Evolutionary conservation across 2,888 invertebrate species (phyloP).

Genomic region (Drosophila diplacantha): DNA sequence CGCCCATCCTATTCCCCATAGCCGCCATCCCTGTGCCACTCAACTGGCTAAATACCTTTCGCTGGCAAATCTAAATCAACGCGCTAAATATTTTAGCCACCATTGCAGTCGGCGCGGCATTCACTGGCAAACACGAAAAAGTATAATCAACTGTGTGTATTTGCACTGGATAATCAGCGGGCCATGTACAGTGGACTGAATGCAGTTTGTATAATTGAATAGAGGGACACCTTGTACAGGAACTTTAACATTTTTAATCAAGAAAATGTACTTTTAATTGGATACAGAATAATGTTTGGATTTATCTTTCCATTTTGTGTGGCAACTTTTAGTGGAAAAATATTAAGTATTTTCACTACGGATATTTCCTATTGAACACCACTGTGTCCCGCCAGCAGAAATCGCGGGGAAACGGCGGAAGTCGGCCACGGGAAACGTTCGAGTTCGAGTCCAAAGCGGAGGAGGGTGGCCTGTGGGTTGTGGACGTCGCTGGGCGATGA

Average conservation of each 20-base stretch:
- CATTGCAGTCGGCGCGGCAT: slow-evolving; percentile 47
- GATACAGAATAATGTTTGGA: neutral
- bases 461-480: neutral
- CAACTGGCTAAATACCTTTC: slow-evolving; percentile 64
- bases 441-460: slow-evolving; percentile 7
- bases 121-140: slow-evolving; percentile 66
- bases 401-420: slow-evolving; percentile 22
- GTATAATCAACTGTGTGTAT: slow-evolving; percentile 72
- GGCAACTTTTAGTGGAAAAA: neutral
- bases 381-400: slow-evolving; percentile 19
- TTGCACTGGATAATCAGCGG: slow-evolving; percentile 73
- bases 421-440: slow-evolving; percentile 42
- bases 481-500: slow-evolving; percentile 39
- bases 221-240: neutral
- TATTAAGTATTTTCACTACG: neutral
- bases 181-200: slow-evolving; percentile 27
- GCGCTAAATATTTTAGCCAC: slow-evolving; percentile 71
- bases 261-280: neutral
- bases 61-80: slow-evolving; percentile 71
- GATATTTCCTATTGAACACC: neutral
- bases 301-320: neutral
- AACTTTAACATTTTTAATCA: neutral
- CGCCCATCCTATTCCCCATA: neutral
- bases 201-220: neutral
- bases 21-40: slow-evolving; percentile 3